Base-by-base conservation (phyloP, 2,797 vertebrate genomes). In the Triplophysa yarkandensis region DNA sequence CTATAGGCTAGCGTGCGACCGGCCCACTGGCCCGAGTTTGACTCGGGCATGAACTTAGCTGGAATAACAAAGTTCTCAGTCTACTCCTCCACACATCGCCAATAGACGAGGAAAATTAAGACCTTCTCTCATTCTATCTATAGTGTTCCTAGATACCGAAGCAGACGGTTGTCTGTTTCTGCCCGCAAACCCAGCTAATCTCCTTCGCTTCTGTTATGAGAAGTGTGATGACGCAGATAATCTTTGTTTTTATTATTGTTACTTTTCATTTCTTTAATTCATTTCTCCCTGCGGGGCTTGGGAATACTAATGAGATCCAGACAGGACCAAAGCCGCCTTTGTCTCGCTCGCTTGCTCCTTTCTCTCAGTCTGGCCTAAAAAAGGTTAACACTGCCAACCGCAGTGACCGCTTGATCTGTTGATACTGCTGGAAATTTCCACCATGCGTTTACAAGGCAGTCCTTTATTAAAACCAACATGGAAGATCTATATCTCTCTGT, bases 341-440 rank as follows among this genome's bases (percentile, higher is more conserved):
- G 4, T 65, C 57, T 71, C 44, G 46, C 60, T 19, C n/a, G 7
- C 34, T 54, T 57, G 62, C 36, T 73, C 48, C 17, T 77, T 77
- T 34, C 52, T 62, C 55, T 48, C 58, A 50, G 68, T 71, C 48
- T 79, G 80, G 63, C 44, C 28, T 67, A 36, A 11, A 67, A 76
- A 66, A 65, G 92, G 90, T 86, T 94, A 92, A 95, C 92, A 90
- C 93, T 95, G 95, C 94, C 95, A 95, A 92, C 95, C 96, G 95
- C 94, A 90, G 89, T 86, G 81, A 87, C 77, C 86, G 1, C 52
- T 57, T 57, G n/a, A 55, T 66, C 28, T 25, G 17, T 34, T 44
- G 21, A 8, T 19, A 27, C 57, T 27, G 13, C 4, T 28, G 10
- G 2, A 34, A n/a, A 61, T 23, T 57, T 44, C 50, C 19, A 28